A percentile compares a stretch with the other conserved stretches of the same genome.
Evolutionary conservation across 2,113 vertebrate species (phyloP).

Genomic region (Arenaria interpres): DNA sequence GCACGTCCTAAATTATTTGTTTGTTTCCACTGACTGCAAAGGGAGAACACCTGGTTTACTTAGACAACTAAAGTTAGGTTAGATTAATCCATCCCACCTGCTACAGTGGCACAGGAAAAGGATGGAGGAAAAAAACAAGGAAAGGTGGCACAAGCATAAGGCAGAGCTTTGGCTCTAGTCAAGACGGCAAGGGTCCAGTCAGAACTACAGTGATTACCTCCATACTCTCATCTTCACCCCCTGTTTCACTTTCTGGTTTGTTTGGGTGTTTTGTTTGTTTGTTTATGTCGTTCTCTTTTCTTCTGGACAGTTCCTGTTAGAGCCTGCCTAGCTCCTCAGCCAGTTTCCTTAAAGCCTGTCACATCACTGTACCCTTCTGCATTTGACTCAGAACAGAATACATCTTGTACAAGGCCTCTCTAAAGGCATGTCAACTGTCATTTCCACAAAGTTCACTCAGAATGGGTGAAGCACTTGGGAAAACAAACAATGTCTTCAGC

Average conservation of each 20-base stretch:
- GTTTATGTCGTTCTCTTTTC: neutral
- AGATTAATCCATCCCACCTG: neutral
- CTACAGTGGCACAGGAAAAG: neutral
- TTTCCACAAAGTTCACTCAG: neutral
- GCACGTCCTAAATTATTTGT: neutral
- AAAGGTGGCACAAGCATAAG: neutral
- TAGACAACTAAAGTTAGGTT: neutral
- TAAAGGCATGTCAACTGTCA: neutral
- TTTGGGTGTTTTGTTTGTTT: neutral
- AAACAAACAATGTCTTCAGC: neutral
- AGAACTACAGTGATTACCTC: neutral
- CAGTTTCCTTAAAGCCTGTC: neutral
- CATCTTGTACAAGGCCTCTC: neutral
- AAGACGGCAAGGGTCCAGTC: neutral
- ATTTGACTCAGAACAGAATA: neutral
- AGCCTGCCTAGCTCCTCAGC: neutral
- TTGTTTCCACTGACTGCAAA: neutral
- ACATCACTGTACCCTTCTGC: neutral
- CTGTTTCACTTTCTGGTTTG: neutral
- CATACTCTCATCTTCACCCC: neutral
- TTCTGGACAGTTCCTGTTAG: neutral
- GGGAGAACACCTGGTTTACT: neutral
- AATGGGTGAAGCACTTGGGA: neutral
- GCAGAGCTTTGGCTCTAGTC: neutral
- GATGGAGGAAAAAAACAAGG: neutral